These are phyloP conservation scores for Plebejus anna DNA, from an alignment of 2,888 invertebrate species.

Conservation along the genomic window DNA sequence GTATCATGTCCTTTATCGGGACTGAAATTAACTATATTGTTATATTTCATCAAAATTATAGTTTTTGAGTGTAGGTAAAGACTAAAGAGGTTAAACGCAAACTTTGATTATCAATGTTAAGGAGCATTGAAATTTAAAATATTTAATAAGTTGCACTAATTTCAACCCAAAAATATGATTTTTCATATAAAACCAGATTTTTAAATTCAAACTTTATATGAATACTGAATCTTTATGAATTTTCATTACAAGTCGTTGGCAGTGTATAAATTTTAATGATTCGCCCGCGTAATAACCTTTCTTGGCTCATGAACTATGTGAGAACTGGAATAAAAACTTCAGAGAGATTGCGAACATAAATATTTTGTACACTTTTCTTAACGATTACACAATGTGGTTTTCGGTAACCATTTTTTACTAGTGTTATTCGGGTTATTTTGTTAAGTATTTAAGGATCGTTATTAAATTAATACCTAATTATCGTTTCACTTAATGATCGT, in stretches of 20 bases:
- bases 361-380: slow-evolving; percentile 27
- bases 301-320: slow-evolving; percentile 35
- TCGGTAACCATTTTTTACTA: not conserved
- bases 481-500: too few relatives aligned
- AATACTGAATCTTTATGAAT: slow-evolving; percentile 45
- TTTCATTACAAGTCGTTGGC: slow-evolving; percentile 58
- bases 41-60: too few relatives aligned
- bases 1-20: too few relatives aligned
- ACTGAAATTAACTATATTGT: too few relatives aligned
- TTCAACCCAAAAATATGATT: not conserved
- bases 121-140: too few relatives aligned
- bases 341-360: slow-evolving; percentile 28
- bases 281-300: slow-evolving; percentile 59
- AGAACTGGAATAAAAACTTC: slow-evolving; percentile 36
- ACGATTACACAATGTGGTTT: slow-evolving; percentile 26
- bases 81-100: too few relatives aligned
- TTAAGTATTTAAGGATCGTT: too few relatives aligned
- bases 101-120: too few relatives aligned
- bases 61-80: too few relatives aligned
- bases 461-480: too few relatives aligned
- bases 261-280: slow-evolving; percentile 68
- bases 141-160: not conserved
- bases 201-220: not conserved
- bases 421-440: too few relatives aligned
- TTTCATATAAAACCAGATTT: not conserved